Conservation (phyloP, 2,888 invertebrate genomes). For the Halictus ligatus region DNA sequence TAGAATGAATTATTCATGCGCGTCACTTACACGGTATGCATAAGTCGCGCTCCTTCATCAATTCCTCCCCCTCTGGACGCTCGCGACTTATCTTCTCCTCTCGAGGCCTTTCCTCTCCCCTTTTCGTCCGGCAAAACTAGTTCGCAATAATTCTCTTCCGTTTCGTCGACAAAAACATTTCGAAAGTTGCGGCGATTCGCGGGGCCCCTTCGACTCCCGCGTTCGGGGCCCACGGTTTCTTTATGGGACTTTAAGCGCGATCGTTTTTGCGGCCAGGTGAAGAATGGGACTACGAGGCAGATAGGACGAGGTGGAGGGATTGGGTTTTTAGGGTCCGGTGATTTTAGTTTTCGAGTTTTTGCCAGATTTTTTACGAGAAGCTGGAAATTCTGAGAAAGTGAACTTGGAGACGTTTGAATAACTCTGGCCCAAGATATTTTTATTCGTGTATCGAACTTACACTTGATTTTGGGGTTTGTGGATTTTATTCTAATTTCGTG, state of each 20-base stretch:
- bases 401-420: too few relatives aligned
- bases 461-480: neutral
- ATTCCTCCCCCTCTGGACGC: conserved; percentile 65
- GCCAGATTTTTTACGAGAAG: neutral
- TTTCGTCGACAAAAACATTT: conserved; percentile 31
- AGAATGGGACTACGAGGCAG: neutral
- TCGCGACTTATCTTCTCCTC: conserved; percentile 44
- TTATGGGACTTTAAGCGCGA: conserved; percentile 48
- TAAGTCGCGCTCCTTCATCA: conserved; percentile 83
- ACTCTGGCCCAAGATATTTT: too few relatives aligned
- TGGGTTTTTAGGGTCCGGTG: neutral
- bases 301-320: neutral
- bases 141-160: conserved; percentile 32
- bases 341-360: neutral
- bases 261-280: conserved; percentile 35
- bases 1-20: conserved; percentile 83
- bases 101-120: conserved; percentile 23
- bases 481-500: neutral
- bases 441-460: too few relatives aligned
- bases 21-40: conserved; percentile 83
- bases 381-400: neutral
- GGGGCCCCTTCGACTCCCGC: conserved; percentile 36
- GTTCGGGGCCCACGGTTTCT: conserved; percentile 28
- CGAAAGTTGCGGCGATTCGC: conserved; percentile 23
- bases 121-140: conserved; percentile 8